Base-by-base conservation (phyloP, 2,888 invertebrate genomes). In the Branchipolynoe longqiensis region DNA sequence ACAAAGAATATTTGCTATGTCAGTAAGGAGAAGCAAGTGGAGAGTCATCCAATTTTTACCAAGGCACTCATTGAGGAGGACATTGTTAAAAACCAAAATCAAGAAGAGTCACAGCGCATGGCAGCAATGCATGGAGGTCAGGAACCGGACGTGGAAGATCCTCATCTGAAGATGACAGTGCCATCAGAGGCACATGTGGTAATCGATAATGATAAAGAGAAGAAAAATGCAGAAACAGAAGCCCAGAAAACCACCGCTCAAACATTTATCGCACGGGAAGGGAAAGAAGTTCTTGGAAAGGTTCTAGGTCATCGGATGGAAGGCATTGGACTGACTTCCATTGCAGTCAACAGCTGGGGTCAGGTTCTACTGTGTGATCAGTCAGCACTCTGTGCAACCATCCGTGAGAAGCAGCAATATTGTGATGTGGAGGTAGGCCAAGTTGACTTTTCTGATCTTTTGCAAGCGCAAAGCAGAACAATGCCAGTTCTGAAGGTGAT, bases 321-420 rank as follows among this genome's bases (percentile, higher is more conserved):
- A 28, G n/a, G 4, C 1, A 28, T 18, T 31, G 54, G 78, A 0
- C 12, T 48, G 6, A 41, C 78, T 22, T 78, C 78, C 4, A 28
- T 78, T 22, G 78, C 78, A 1, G 41, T 78, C 1, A 78, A 78
- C 31, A 48, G 48, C 48, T 78, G 78, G 78, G 78, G 41, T 12
- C 78, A 78, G 78, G 4, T 48, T 0, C 1, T 41, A 1, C 14
- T 78, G 31, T 78, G 78, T 48, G 54, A 78, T 48, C 41, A 48
- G 28, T 8, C 48, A 1, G 48, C 25, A 1, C 8, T 12, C 3
- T 22, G 12, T 12, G 28, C 48, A 18, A 22, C n/a, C 54, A 54
- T 78, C 3, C 12, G n/a, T 41, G 78, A 78, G 25, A 40, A 41
- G 28, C 78, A 78, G 12, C 48, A 78, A 33, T 33, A 78, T 41